phyloP scores from a whole-genome alignment of 2,888 invertebrate genomes.

The Nyleta sp. region DNA sequence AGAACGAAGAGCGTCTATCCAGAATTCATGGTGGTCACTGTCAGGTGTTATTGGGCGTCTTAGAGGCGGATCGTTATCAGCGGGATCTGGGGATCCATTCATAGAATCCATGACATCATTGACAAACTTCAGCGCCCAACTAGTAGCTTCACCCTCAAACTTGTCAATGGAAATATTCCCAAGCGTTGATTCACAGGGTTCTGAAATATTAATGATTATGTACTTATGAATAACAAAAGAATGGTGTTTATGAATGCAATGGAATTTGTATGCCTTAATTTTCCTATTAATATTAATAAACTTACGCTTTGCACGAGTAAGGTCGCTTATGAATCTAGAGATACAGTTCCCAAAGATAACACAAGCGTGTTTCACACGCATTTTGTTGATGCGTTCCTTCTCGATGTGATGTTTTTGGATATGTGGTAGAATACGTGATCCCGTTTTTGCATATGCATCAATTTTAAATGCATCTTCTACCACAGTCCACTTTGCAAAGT shows the following conservation, averaged over 20 bases:
- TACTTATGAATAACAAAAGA: no score
- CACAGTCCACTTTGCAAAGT: no score
- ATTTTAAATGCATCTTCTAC: neutral
- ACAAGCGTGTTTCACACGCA: slow-evolving; percentile 27
- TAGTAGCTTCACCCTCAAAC: neutral
- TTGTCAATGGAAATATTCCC: neutral
- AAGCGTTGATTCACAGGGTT: neutral
- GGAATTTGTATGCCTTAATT: no score
- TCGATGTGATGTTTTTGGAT: slow-evolving; percentile 11
- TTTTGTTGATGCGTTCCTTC: slow-evolving; percentile 9
- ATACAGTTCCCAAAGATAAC: neutral
- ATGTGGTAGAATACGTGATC: slow-evolving; percentile 1
- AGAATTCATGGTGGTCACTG: neutral
- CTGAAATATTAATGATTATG: no score
- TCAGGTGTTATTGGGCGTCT: slow-evolving; percentile 2
- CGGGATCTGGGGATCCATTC: neutral
- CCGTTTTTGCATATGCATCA: slow-evolving; percentile 8
- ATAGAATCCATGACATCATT: slow-evolving; percentile 15
- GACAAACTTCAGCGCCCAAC: neutral
- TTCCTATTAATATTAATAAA: no score
- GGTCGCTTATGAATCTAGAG: neutral
- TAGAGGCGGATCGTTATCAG: neutral
- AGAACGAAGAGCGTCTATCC: neutral
- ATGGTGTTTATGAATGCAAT: no score
- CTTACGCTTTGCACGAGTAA: neutral